These are phyloP conservation scores for Pterophyllum scalare DNA, from an alignment of 2,113 vertebrate genomes.

Conservation along the genomic window DNA sequence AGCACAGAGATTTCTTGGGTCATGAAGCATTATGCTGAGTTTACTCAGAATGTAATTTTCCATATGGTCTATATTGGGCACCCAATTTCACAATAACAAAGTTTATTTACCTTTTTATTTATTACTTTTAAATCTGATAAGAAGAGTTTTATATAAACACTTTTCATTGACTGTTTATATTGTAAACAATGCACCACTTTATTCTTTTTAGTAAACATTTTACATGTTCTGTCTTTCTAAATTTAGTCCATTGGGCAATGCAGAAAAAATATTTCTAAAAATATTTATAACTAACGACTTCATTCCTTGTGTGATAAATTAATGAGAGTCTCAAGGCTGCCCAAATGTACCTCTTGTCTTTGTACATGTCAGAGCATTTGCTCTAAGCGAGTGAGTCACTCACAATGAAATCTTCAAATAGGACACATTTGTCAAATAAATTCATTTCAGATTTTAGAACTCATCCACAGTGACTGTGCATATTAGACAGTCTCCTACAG, in stretches of 20 bases:
- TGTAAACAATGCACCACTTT: background rate
- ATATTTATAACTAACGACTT: background rate
- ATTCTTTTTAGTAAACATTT: background rate
- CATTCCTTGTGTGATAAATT: background rate
- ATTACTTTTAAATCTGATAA: background rate
- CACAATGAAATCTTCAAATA: background rate
- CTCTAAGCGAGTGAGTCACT: slow-evolving; percentile 7
- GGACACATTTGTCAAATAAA: background rate
- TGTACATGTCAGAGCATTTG: background rate
- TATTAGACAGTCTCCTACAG: background rate
- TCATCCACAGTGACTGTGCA: background rate
- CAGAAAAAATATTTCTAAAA: background rate
- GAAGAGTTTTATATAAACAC: background rate
- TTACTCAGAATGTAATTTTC: slow-evolving; percentile 8
- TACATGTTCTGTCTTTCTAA: background rate
- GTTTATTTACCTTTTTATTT: too few relatives aligned
- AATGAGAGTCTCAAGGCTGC: background rate
- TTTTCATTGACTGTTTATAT: background rate
- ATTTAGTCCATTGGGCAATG: background rate
- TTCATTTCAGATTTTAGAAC: background rate
- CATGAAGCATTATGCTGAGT: background rate
- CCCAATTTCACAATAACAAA: background rate
- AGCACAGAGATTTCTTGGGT: slow-evolving; percentile 14
- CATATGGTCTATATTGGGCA: background rate
- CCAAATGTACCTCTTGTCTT: background rate